Evolutionary conservation across 37 sponge, comb jelly and placozoan species (phyloP), one percentile per base, ranked within the genome.

Genomic region (Hexactinellida sp.): DNA sequence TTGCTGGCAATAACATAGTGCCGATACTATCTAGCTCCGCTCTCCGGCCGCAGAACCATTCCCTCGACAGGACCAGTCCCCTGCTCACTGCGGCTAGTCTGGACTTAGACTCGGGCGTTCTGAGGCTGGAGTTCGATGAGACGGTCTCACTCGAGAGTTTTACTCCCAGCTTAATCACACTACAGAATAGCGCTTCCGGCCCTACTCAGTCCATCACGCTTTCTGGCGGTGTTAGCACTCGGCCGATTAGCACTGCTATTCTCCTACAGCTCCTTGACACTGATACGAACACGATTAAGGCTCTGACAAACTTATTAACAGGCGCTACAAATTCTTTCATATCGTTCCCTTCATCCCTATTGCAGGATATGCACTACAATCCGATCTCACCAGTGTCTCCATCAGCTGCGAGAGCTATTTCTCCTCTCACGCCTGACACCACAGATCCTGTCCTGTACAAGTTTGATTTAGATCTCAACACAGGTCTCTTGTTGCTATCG

Each of bases 71-170:
- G 0, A 87, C 87, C 32, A 54, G 88, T 51, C 96, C 96, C 34
- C 36, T 84, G 0, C 84, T 94, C 24, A 37, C 38, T 25, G 25
- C 36, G 0, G 91, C 89, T 54, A 88, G 88, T 38, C 51, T 94
- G 0, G 92, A 94, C 71, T 35, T 90, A 0, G 76, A 94, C 63
- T 23, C 47, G 37, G 91, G 90, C 39, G n/a, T 84, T 25, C 83
- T 94, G 16, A 89, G 89, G 23, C 83, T 94, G 16, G 38, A 55
- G 0, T 94, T 94, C 83, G 90, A 90, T 1, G 94, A 94, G 38
- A 88, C 92, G 0, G 91, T 94, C 37, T 91, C 91, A 87, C 38
- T 87, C 0, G 85, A 92, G 1, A 89, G 89, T 54, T 94, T 94
- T 83, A 55, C 83, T 41, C 84, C 88, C 0, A 71, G 82, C 0